phyloP scores from a whole-genome alignment of 2,888 invertebrate genomes.

The Salticus scenicus region DNA sequence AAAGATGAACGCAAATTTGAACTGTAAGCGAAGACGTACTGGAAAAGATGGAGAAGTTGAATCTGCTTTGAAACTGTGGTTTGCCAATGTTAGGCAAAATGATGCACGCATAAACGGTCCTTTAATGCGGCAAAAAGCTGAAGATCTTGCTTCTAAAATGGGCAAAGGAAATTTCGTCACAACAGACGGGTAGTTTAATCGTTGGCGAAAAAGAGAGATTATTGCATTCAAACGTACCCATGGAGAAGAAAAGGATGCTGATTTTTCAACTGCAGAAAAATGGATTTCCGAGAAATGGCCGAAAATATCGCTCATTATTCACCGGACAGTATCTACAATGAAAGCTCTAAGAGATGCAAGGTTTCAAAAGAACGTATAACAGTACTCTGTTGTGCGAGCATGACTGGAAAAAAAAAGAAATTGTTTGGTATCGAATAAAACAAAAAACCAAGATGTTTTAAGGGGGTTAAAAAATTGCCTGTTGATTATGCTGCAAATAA shows the following conservation, averaged over 20 bases:
- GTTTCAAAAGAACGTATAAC: no score
- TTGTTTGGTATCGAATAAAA: conserved; percentile 74
- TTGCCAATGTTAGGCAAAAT: neutral
- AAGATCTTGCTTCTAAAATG: conserved; percentile 16
- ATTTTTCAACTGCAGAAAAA: neutral
- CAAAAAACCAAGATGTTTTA: conserved; percentile 74
- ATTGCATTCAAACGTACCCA: neutral
- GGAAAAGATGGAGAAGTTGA: conserved; percentile 16
- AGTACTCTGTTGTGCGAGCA: neutral
- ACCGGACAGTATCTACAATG: no score
- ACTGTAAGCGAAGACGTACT: conserved; percentile 2
- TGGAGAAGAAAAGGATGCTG: neutral
- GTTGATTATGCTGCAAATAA: conserved; percentile 64
- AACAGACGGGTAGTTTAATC: neutral
- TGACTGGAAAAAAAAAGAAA: conserved; percentile 34
- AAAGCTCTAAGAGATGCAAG: neutral
- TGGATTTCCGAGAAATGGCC: conserved; percentile 4
- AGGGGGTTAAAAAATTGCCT: conserved; percentile 72
- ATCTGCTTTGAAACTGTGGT: conserved; percentile 8
- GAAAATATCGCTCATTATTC: neutral
- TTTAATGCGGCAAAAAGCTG: conserved; percentile 23
- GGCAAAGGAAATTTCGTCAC: neutral
- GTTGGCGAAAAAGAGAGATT: neutral
- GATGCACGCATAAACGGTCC: neutral
- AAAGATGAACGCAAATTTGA: neutral